Percentiles rank a stretch among this genome's conserved stretches.
phyloP scores from a whole-genome alignment of 2,797 vertebrate genomes.

The Pseudomugil tenellus region DNA sequence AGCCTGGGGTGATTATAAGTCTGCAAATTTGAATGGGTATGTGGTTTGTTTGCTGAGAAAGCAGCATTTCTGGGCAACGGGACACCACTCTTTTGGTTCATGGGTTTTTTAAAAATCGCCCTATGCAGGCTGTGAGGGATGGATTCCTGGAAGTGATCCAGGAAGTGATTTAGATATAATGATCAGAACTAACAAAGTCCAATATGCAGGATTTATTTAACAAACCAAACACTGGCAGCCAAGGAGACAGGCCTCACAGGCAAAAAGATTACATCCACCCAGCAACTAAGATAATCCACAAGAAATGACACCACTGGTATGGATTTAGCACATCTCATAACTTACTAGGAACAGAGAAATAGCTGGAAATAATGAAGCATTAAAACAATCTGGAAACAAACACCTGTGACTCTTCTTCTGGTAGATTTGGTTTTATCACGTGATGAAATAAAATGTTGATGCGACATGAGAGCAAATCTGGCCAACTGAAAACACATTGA shows the following conservation, averaged over 20 bases:
- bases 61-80: slow-evolving; percentile 43
- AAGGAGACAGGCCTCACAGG: not conserved
- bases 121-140: slow-evolving; percentile 5
- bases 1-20: slow-evolving; percentile 29
- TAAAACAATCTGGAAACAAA: too few relatives aligned
- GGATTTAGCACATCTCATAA: not conserved
- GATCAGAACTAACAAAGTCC: not conserved
- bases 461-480: too few relatives aligned
- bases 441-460: too few relatives aligned
- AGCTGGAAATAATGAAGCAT: too few relatives aligned
- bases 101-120: slow-evolving; percentile 57
- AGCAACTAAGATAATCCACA: not conserved
- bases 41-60: slow-evolving; percentile 58
- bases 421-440: too few relatives aligned
- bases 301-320: not conserved
- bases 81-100: slow-evolving; percentile 43
- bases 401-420: too few relatives aligned
- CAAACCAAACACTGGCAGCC: not conserved
- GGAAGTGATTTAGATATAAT: not conserved
- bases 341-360: too few relatives aligned
- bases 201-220: not conserved
- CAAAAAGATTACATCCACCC: not conserved
- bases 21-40: slow-evolving; percentile 42
- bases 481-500: too few relatives aligned
- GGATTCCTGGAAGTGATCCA: too few relatives aligned